Evolutionary conservation across 2,888 invertebrate species (phyloP).

Genomic region (Lypha dubia): DNA sequence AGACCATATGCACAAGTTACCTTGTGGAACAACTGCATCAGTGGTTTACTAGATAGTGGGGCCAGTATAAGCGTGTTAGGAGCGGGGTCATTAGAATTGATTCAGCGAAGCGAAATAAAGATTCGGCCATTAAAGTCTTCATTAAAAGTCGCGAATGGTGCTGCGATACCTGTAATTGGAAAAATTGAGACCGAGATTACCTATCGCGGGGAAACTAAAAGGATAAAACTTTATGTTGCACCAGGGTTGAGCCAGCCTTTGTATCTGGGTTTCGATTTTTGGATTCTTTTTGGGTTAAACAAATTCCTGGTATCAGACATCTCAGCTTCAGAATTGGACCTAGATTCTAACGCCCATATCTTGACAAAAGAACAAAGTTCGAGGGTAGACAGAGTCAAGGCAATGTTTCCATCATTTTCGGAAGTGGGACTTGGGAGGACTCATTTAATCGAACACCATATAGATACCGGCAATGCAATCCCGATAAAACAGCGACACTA

Average conservation of each 20-base stretch:
- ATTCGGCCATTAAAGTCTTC: slow-evolving; percentile 9
- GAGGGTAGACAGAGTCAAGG: neutral
- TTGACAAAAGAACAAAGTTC: neutral
- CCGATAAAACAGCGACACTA: slow-evolving; percentile 4
- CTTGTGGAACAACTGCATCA: no score
- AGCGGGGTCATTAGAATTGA: slow-evolving; percentile 3
- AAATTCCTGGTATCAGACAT: no score
- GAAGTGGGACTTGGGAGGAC: slow-evolving; percentile 9
- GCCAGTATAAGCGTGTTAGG: neutral
- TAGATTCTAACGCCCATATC: neutral
- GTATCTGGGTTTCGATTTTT: slow-evolving; percentile 30
- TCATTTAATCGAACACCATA: neutral
- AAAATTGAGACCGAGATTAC: no score
- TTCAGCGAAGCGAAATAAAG: neutral
- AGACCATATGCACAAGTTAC: no score
- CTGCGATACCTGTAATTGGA: slow-evolving; percentile 3
- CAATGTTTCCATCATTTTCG: slow-evolving; percentile 7
- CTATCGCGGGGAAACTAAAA: no score
- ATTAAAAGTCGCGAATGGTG: slow-evolving; percentile 1
- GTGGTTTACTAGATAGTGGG: no score
- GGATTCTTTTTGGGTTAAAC: slow-evolving; percentile 14
- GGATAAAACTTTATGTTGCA: slow-evolving; percentile 18
- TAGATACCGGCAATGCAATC: no score
- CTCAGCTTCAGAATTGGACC: neutral
- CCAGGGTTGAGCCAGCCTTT: neutral